Evolutionary conservation across 23 tunicate species (phyloP).

Genomic region (Styela clava): DNA sequence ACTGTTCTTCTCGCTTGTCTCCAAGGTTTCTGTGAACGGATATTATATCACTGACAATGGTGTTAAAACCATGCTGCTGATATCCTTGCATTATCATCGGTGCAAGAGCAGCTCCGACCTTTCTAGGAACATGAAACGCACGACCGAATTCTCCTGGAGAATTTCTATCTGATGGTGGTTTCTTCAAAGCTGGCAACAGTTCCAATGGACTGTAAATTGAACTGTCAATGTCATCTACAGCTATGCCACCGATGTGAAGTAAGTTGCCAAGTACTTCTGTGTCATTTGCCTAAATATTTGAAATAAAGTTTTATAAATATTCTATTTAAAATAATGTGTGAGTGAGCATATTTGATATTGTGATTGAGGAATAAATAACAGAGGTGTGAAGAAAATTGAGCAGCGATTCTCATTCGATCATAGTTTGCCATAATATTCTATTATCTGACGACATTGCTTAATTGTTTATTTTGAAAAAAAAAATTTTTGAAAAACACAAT

Average conservation of each 20-base stretch:
- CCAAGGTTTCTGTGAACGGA: constrained; percentile 91
- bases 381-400: too few species aligned
- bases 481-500: too few species aligned
- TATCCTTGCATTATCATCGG: constrained; percentile 68
- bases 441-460: too few species aligned
- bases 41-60: constrained; percentile 79
- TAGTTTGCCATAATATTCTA: too few species aligned
- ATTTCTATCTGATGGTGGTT: constrained; percentile 70
- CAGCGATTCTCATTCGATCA: too few species aligned
- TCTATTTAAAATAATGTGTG: not conserved
- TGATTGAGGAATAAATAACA: too few species aligned
- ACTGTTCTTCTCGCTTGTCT: constrained; percentile 82
- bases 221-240: not conserved
- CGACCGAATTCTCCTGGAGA: constrained; percentile 96
- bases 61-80: constrained; percentile 74
- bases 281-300: constrained; percentile 20
- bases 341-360: too few species aligned
- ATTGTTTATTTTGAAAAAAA: too few species aligned
- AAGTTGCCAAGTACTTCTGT: constrained; percentile 27
- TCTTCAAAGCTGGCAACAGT: constrained; percentile 59
- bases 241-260: constrained; percentile 12
- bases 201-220: constrained; percentile 54
- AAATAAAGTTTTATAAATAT: not conserved
- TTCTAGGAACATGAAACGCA: constrained; percentile 68
- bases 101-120: constrained; percentile 62